Conservation (phyloP, 1,140 invertebrate genomes). For the Sarcophaga bullata region DNA sequence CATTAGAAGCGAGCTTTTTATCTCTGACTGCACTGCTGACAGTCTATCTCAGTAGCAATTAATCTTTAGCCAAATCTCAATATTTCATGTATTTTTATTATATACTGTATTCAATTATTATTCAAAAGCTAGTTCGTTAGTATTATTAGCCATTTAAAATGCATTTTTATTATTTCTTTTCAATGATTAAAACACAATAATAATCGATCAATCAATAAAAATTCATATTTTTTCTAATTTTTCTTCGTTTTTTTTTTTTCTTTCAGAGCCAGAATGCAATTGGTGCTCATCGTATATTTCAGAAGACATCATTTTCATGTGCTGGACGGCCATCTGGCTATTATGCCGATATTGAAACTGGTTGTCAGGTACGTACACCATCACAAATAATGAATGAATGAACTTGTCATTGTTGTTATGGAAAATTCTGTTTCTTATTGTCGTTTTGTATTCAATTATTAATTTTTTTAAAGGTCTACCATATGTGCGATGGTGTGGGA, state of each 20-base stretch:
- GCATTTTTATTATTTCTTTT: not conserved
- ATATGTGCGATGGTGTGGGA: conserved; percentile 79
- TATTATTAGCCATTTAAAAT: too few relatives aligned
- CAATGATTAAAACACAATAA: not conserved
- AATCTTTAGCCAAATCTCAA: not conserved
- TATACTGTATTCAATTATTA: not conserved
- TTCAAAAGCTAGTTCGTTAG: not conserved
- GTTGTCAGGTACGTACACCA: conserved; percentile 69
- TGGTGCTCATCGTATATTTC: conserved; percentile 48
- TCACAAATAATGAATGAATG: not conserved
- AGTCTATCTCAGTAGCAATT: not conserved
- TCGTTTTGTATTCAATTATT: not conserved
- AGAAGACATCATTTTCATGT: conserved; percentile 71
- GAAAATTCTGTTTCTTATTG: not conserved
- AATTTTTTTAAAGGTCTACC: conserved; percentile 71
- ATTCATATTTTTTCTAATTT: not conserved
- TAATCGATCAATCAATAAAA: not conserved
- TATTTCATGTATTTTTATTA: not conserved
- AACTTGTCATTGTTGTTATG: not conserved
- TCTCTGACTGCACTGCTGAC: conserved; percentile 12
- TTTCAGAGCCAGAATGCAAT: conserved; percentile 56
- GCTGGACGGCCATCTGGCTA: conserved; percentile 74
- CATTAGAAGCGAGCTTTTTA: not conserved
- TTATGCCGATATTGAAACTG: conserved; percentile 79
- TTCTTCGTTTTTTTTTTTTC: not conserved